Evolutionary conservation across 1,140 invertebrate genomes (phyloP).

Genomic region (Batillaria attramentaria): DNA sequence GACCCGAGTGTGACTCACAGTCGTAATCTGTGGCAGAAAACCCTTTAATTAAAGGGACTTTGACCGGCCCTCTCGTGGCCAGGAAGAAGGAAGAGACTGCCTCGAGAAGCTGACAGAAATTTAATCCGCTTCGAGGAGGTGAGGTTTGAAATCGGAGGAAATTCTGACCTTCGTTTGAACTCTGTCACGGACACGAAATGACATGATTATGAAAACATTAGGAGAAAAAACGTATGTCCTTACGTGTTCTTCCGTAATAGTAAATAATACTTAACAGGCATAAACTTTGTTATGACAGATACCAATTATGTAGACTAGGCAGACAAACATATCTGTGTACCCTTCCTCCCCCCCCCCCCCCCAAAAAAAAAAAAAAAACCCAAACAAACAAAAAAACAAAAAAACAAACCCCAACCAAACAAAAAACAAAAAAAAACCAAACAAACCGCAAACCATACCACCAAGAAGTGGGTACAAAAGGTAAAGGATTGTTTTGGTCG

Average conservation of each 20-base stretch:
- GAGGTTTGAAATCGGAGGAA: neutral
- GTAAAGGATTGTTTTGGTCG: neutral
- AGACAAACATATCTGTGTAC: too few relatives aligned
- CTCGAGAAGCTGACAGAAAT: neutral
- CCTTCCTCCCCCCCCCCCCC: too few relatives aligned
- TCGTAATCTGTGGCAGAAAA: conserved; percentile 24
- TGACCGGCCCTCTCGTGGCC: conserved; percentile 38
- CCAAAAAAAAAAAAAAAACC: conserved; percentile 1
- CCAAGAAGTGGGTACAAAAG: neutral
- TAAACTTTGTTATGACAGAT: too few relatives aligned
- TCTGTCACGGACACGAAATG: too few relatives aligned
- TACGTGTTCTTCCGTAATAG: too few relatives aligned
- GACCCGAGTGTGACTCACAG: conserved; percentile 9
- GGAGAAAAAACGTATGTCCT: too few relatives aligned
- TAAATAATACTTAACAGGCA: too few relatives aligned
- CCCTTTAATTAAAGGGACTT: conserved; percentile 25
- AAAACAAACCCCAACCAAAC: neutral
- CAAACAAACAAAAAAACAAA: neutral
- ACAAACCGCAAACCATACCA: neutral
- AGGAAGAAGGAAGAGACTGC: conserved; percentile 3
- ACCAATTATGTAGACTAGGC: too few relatives aligned
- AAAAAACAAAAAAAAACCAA: neutral
- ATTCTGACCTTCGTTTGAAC: too few relatives aligned
- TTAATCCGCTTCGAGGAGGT: neutral
- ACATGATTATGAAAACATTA: neutral